Base-by-base conservation (phyloP, 2,113 vertebrate species). In the Podarcis cretensis region DNA sequence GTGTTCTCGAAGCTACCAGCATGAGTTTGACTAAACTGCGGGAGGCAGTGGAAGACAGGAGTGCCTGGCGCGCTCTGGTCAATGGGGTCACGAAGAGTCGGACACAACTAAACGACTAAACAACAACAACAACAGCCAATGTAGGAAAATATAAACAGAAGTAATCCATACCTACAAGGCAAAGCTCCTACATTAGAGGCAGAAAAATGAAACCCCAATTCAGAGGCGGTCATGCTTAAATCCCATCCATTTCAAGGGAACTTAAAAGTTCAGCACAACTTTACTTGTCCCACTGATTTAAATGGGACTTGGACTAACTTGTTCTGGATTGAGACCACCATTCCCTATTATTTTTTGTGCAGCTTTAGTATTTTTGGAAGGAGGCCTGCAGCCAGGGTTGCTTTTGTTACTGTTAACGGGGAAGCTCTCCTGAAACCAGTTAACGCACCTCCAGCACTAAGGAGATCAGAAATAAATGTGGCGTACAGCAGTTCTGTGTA, bases 401-500 rank as follows among this genome's bases (percentile, higher is more conserved):
- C 43, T 21, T 77, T 69, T 43, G 8, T 8, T 63, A 65, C 25
- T 82, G 27, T 76, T 30, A 83, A 76, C 32, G 30, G 18, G 25
- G 37, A 88, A 54, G 5, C 25, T 77, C 81, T 88, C 66, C 59
- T 48, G 40, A 78, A 89, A 35, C 40, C 32, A 40, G 32, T 20
- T 59, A 25, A 68, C 32, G 25, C 13, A 2, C 1, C 40, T 40
- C 37, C 27, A 35, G 35, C 16, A 65, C n/a, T 21, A 82, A 91
- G 63, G 85, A 84, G 35, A 76, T 89, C 10, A 68, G 86, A 65
- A 54, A 71, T 90, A 76, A 21, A 78, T 25, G 32, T 37, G 78
- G 63, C 37, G 87, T 54, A 82, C 1, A 40, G 68, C 83, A 89
- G 82, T 90, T 91, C 83, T 63, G 54, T 89, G 86, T 5, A 0